Percentiles rank a stretch among this genome's conserved stretches.
Evolutionary conservation across 2,113 vertebrate genomes (phyloP).

Genomic region (Pseudorectes ferrugineus): DNA sequence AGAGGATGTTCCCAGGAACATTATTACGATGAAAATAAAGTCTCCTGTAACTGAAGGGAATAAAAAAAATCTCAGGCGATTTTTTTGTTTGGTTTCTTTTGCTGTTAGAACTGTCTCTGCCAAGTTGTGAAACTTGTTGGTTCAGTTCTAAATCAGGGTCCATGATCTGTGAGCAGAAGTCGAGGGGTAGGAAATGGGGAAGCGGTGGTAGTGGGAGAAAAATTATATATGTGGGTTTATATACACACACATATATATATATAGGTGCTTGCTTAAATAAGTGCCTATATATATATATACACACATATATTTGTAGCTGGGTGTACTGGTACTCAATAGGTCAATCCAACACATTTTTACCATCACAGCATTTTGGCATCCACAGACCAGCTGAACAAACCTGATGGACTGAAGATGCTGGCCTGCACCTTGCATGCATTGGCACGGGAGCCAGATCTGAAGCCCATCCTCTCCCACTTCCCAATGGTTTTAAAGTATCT

Average conservation of each 20-base stretch:
- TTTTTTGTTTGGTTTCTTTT: background rate
- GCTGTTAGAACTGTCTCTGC: background rate
- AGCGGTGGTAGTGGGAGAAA: background rate
- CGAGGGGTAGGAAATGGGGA: background rate
- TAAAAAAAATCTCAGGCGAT: background rate
- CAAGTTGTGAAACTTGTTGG: constrained; percentile 17
- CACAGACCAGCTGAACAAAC: constrained; percentile 14
- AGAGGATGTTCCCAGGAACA: background rate
- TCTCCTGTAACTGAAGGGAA: constrained; percentile 43
- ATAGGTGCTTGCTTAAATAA: constrained; percentile 9
- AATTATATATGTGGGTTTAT: background rate
- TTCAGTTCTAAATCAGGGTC: constrained; percentile 28
- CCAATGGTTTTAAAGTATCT: constrained; percentile 7
- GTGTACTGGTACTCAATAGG: background rate
- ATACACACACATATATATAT: constrained; percentile 30
- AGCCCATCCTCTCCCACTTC: constrained; percentile 18
- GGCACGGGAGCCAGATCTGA: background rate
- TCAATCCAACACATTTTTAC: constrained; percentile 15
- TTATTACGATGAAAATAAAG: constrained; percentile 19
- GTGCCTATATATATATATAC: constrained; percentile 34
- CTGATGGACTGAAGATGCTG: constrained; percentile 1
- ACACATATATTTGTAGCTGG: background rate
- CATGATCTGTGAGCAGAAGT: constrained; percentile 29
- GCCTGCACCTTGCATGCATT: background rate
- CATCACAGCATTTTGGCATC: constrained; percentile 45